Evolutionary conservation across 2,888 invertebrate species (phyloP), one percentile per base, ranked within the genome.

Genomic region (Caenorhabditis sp.): DNA sequence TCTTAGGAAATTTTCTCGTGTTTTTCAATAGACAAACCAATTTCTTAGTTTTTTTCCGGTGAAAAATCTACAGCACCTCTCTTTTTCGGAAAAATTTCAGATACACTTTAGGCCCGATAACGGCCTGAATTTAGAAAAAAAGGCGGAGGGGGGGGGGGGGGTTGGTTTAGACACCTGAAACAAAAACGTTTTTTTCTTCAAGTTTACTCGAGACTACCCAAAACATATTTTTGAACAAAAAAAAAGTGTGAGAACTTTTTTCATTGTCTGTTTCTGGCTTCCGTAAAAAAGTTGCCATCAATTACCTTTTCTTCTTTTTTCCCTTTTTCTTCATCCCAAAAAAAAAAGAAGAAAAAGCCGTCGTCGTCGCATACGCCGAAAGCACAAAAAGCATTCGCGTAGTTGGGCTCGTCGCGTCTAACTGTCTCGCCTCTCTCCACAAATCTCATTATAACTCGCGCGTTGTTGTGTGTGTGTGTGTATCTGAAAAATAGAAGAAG

Each of bases 341-440:
- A 58, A n/a, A 58, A 58, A 17, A 24, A 58, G 58, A 58, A 27
- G 58, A 31, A 31, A 19, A 36, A 26, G 55, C 5, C 4, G 19
- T 4, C 23, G 2, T 2, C 19, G 43, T 12, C 51, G 12, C 49
- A 66, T 59, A 67, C 71, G 71, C 64, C 62, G 66, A 71, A 71
- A 73, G 72, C 72, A 73, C 72, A 73, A 73, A 73, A 73, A 73
- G 72, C 72, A 73, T 68, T 73, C 68, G 72, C 72, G 72, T 73
- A 73, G 72, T 71, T 70, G 62, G 51, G 23, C 58, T 24, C 55
- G 21, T 19, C 10, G 19, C 26, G 26, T 55, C 23, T 55, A 17
- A 43, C 17, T 17, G 8, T 43, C 43, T 43, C 55, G 24, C 57
- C 43, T 61, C 27, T 8, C 66, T 66, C 61, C 51, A 26, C 14